These are phyloP conservation scores for Harmothoe impar DNA, from an alignment of 2,888 invertebrate genomes.

Conservation along the genomic window DNA sequence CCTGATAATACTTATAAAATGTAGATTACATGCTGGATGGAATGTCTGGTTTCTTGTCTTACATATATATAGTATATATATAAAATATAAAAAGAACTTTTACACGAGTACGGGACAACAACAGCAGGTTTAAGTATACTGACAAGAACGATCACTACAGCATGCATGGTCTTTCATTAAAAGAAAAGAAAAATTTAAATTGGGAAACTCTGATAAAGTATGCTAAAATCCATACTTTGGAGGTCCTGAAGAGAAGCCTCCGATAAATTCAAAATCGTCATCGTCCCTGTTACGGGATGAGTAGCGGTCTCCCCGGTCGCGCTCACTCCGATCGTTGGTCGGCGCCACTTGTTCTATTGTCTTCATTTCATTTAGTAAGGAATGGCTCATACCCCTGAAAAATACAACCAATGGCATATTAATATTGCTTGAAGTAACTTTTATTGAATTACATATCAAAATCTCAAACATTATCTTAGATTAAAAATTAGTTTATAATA, in stretches of 20 bases:
- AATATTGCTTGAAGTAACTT: too few species aligned
- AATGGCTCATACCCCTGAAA: slow-evolving; percentile 87
- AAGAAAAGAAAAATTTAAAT: not conserved
- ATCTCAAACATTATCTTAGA: too few species aligned
- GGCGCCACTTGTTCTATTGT: slow-evolving; percentile 91
- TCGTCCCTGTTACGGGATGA: slow-evolving; percentile 78
- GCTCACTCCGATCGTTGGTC: slow-evolving; percentile 67
- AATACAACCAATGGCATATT: too few species aligned
- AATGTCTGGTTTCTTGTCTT: not conserved
- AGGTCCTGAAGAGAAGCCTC: slow-evolving; percentile 70
- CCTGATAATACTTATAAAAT: not conserved
- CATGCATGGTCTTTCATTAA: slow-evolving; percentile 1
- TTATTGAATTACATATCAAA: too few species aligned
- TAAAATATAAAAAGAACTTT: not conserved
- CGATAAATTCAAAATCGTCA: slow-evolving; percentile 83
- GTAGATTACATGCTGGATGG: slow-evolving; percentile 25
- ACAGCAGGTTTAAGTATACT: not conserved
- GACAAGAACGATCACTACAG: not conserved
- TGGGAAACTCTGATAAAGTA: not conserved
- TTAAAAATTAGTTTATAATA: too few species aligned
- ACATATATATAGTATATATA: not conserved
- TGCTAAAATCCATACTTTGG: slow-evolving; percentile 69
- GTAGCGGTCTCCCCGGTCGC: slow-evolving; percentile 70
- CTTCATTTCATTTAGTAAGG: slow-evolving; percentile 95
- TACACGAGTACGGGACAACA: not conserved